Evolutionary conservation across 2,888 invertebrate species (phyloP).

Genomic region (Parapristionchus giblindavisi): DNA sequence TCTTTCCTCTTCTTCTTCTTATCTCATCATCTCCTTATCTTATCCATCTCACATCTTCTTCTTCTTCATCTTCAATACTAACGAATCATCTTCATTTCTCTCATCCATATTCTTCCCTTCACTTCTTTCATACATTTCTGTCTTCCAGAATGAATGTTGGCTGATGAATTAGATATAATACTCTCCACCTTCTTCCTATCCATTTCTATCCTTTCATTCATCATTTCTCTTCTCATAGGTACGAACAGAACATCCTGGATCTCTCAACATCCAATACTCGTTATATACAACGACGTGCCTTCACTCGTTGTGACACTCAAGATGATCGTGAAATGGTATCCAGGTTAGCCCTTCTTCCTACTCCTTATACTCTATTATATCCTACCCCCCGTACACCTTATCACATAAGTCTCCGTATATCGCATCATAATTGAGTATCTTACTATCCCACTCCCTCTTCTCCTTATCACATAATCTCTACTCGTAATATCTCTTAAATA

Average conservation of each 20-base stretch:
- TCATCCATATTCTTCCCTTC: conserved; percentile 2
- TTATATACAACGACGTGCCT: conserved; percentile 60
- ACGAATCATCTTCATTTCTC: conserved; percentile 31
- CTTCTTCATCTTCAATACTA: conserved; percentile 19
- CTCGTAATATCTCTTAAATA: too few relatives aligned
- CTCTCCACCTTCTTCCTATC: background rate
- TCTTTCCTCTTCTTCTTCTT: conserved; percentile 21
- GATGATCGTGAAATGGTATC: conserved; percentile 46
- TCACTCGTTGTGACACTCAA: conserved; percentile 61
- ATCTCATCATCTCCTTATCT: conserved; percentile 20
- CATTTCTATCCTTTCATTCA: background rate
- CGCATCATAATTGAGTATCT: background rate
- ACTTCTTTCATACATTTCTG: background rate
- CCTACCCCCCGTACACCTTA: background rate
- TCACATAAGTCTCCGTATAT: too few relatives aligned
- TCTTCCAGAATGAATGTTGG: too few relatives aligned
- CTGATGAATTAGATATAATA: too few relatives aligned
- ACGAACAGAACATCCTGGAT: conserved; percentile 33
- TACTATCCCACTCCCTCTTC: background rate
- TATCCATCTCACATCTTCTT: conserved; percentile 1
- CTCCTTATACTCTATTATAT: background rate
- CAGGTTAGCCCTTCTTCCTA: conserved; percentile 22
- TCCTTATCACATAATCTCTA: background rate
- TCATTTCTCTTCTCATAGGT: conserved; percentile 15
- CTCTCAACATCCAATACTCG: conserved; percentile 37